Evolutionary conservation across 1,140 invertebrate genomes (phyloP), one percentile per base, ranked within the genome.

Genomic region (Reticulitermes speratus): DNA sequence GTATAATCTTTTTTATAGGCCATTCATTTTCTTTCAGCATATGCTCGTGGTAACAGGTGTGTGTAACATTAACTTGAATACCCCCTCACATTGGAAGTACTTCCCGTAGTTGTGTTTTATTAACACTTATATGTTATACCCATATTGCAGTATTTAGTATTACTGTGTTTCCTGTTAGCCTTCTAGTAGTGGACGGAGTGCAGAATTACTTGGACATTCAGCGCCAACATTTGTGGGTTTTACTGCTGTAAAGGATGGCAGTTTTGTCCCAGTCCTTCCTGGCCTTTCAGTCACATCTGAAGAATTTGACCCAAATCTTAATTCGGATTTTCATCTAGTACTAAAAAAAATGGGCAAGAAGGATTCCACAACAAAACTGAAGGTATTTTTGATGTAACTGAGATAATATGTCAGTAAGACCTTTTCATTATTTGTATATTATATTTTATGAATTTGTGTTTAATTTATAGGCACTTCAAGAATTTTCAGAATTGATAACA

Each of bases 331-430:
- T 89, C 94, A 95, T 88, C 89, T 96, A 14, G 92, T 94, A 48
- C 90, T 96, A 30, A 95, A 95, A 86, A 96, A 96, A 91, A 93
- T 98, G 91, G 94, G 93, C 44, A 98, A 98, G 90, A 97, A 96
- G 90, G 97, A 98, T 94, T 91, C 94, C 8, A 95, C 94, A 3
- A 98, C 97, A 9, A 97, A 97, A 91, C 93, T 95, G 59, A 98
- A 97, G 92, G 96, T 96, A 55, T 45, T n/a, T 65, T 25, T 30
- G 9, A 55, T 55, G 52, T 55, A 21, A 19, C 14, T 21, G 8
- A 7, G 44, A 25, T 55, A 3, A 32, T 87, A 44, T 82, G 19
- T 85, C 65, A 38, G 2, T 44, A n/a, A 32, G 12, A 44, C 19
- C 32, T 81, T 7, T 81, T 69, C 65, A 45, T 6, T 69, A 3